phyloP scores from a whole-genome alignment of 2,888 invertebrate genomes.

The Willowsia nigromaculata region DNA sequence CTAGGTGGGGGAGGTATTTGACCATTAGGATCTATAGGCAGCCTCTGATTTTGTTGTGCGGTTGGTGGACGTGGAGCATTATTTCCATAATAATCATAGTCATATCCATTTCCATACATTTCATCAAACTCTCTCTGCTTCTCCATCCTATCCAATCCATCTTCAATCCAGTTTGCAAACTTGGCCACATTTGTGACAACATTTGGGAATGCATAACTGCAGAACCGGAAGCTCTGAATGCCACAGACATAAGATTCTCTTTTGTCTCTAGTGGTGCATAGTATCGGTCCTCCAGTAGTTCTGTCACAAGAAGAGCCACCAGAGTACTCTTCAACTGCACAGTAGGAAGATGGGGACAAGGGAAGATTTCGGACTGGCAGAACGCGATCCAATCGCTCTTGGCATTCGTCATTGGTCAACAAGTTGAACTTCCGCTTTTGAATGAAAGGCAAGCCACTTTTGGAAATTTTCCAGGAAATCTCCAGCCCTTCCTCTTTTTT shows the following conservation, averaged over 20 bases:
- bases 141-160: constrained; percentile 44
- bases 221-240: constrained; percentile 54
- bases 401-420: constrained; percentile 36
- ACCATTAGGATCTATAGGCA: not conserved
- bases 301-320: constrained; percentile 54
- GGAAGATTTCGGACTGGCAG: constrained; percentile 25
- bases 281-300: constrained; percentile 41
- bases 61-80: not conserved
- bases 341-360: constrained; percentile 33
- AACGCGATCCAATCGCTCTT: constrained; percentile 48
- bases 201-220: constrained; percentile 54
- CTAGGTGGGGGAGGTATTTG: constrained; percentile 6
- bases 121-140: constrained; percentile 41
- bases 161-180: constrained; percentile 48
- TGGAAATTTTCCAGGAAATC: constrained; percentile 52
- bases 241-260: constrained; percentile 51
- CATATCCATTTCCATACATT: constrained; percentile 42
- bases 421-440: constrained; percentile 49
- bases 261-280: constrained; percentile 26
- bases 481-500: constrained; percentile 40
- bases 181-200: constrained; percentile 56
- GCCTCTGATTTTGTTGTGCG: not conserved
- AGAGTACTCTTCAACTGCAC: constrained; percentile 49
- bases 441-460: constrained; percentile 42
- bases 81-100: constrained; percentile 51